Conservation (phyloP, 2,888 invertebrate genomes). For the Nemurella pictetii region DNA sequence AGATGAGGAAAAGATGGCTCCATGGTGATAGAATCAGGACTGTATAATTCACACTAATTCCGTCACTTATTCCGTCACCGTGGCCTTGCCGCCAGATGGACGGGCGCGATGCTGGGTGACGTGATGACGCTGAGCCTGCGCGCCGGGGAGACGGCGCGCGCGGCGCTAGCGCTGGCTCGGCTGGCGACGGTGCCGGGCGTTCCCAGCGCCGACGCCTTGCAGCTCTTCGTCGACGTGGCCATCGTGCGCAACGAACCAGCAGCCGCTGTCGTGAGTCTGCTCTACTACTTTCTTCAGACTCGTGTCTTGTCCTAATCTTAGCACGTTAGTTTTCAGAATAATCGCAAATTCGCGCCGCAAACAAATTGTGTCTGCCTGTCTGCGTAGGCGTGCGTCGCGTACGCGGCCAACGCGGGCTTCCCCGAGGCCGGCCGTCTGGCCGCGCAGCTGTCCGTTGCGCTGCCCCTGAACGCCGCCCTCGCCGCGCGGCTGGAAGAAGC, state of each 20-base stretch:
- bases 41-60: constrained; percentile 26
- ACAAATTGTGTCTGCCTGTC: background rate
- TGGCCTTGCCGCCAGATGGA: constrained; percentile 53
- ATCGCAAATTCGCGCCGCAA: too few species aligned
- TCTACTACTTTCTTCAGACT: background rate
- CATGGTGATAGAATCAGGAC: too few species aligned
- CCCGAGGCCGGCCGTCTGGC: constrained; percentile 54
- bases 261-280: constrained; percentile 57
- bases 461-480: constrained; percentile 52
- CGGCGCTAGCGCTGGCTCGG: constrained; percentile 57
- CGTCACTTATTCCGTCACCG: constrained; percentile 30
- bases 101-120: constrained; percentile 64
- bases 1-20: too few species aligned
- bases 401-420: constrained; percentile 61
- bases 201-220: constrained; percentile 55
- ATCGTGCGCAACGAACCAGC: constrained; percentile 57
- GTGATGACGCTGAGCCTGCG: constrained; percentile 57
- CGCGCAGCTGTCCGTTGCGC: constrained; percentile 44
- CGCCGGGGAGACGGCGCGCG: constrained; percentile 58
- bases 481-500: background rate
- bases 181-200: constrained; percentile 60
- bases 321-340: too few species aligned
- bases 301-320: too few species aligned
- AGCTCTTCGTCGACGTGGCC: constrained; percentile 59
- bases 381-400: constrained; percentile 58